Evolutionary conservation across 2,797 vertebrate genomes (phyloP).

Genomic region (Cuniculus paca): DNA sequence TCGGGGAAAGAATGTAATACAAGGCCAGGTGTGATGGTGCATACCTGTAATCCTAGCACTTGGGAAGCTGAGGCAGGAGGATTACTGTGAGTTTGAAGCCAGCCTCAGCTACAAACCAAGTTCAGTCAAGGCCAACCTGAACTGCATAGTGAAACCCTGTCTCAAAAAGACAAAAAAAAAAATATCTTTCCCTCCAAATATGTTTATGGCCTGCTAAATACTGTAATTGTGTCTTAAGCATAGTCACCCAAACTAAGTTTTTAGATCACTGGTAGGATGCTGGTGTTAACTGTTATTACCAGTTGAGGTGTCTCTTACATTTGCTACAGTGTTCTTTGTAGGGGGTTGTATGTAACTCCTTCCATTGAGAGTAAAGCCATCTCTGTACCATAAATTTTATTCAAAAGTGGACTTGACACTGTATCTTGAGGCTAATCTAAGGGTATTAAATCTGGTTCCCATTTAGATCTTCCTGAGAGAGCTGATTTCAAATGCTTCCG

Average conservation of each 20-base stretch:
- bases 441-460: conserved; percentile 65
- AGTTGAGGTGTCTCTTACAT: neutral
- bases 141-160: neutral
- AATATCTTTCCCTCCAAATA: neutral
- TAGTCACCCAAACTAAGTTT: neutral
- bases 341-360: neutral
- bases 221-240: neutral
- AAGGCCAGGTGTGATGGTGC: neutral
- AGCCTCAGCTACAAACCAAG: too few species aligned
- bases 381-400: neutral
- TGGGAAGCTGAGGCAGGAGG: too few species aligned
- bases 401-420: neutral
- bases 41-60: too few species aligned
- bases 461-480: conserved; percentile 98
- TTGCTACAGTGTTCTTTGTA: neutral
- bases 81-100: too few species aligned
- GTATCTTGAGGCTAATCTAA: conserved; percentile 27
- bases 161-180: neutral
- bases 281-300: neutral
- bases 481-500: conserved; percentile 98
- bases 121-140: neutral
- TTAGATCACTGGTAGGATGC: neutral
- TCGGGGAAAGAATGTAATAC: neutral
- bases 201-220: neutral
- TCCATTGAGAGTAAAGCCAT: neutral